Evolutionary conservation across 2,797 vertebrate species (phyloP).

Genomic region (Peromyscus attwateri): DNA sequence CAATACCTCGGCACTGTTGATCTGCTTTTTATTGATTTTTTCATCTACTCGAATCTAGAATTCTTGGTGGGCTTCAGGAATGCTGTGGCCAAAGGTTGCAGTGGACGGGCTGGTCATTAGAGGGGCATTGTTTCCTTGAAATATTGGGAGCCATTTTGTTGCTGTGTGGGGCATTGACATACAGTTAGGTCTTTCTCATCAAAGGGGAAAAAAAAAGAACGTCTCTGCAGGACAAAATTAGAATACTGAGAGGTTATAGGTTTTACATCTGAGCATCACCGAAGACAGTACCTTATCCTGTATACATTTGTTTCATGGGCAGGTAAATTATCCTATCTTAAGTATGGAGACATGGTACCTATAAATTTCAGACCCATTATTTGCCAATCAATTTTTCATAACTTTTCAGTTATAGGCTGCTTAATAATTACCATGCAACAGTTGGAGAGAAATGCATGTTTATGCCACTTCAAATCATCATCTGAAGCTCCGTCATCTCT

Average conservation of each 20-base stretch:
- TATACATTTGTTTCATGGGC: slow-evolving; percentile 75
- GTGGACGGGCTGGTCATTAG: slow-evolving; percentile 85
- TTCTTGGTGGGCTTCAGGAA: slow-evolving; percentile 82
- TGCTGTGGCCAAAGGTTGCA: slow-evolving; percentile 69
- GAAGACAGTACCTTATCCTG: slow-evolving; percentile 75
- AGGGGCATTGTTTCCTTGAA: slow-evolving; percentile 82
- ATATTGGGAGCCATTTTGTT: slow-evolving; percentile 49
- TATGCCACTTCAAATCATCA: slow-evolving; percentile 71
- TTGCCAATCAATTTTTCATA: slow-evolving; percentile 49
- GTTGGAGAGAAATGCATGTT: slow-evolving; percentile 68
- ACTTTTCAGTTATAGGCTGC: neutral
- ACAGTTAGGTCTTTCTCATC: slow-evolving; percentile 59
- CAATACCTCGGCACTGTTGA: slow-evolving; percentile 87
- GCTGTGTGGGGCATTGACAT: slow-evolving; percentile 15
- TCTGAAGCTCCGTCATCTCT: slow-evolving; percentile 53
- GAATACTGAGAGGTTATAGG: slow-evolving; percentile 76
- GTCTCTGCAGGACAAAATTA: slow-evolving; percentile 74
- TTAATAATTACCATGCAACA: slow-evolving; percentile 56
- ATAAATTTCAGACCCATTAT: slow-evolving; percentile 71
- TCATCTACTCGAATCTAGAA: slow-evolving; percentile 86
- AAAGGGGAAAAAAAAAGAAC: neutral
- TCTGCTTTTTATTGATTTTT: slow-evolving; percentile 91
- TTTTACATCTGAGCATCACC: slow-evolving; percentile 80
- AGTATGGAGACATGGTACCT: slow-evolving; percentile 39
- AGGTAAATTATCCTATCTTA: slow-evolving; percentile 80